These are phyloP conservation scores for Eufriesea mexicana DNA, from an alignment of 1,140 invertebrate species.

Conservation along the genomic window DNA sequence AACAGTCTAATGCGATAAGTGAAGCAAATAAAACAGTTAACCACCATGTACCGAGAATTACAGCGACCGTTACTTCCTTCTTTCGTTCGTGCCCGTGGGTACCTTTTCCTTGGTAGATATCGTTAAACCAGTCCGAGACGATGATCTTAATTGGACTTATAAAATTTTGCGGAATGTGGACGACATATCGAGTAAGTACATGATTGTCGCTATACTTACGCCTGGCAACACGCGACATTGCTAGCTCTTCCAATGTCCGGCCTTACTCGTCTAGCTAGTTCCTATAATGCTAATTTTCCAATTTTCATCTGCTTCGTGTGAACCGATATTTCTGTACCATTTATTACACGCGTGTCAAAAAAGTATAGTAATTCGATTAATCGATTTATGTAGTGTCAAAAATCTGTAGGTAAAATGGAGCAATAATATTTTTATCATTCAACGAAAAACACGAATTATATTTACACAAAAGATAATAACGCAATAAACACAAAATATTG, in stretches of 20 bases:
- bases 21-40: neutral
- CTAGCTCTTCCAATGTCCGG: neutral
- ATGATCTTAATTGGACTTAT: slow-evolving; percentile 7
- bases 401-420: too few relatives aligned
- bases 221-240: neutral
- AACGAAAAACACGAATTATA: too few relatives aligned
- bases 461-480: too few relatives aligned
- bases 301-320: neutral
- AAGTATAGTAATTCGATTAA: too few relatives aligned
- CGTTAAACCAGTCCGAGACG: neutral
- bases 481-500: too few relatives aligned
- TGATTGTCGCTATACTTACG: neutral
- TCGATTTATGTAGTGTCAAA: too few relatives aligned
- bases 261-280: neutral
- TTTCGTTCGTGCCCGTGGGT: neutral
- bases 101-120: neutral
- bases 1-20: neutral
- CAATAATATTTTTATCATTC: too few relatives aligned
- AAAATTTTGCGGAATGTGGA: neutral
- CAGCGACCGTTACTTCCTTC: neutral
- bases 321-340: too few relatives aligned
- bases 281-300: neutral
- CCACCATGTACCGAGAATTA: neutral
- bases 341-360: too few relatives aligned
- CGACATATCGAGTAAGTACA: neutral